Conservation (phyloP, 1,140 invertebrate species). For the Planococcus citri region DNA sequence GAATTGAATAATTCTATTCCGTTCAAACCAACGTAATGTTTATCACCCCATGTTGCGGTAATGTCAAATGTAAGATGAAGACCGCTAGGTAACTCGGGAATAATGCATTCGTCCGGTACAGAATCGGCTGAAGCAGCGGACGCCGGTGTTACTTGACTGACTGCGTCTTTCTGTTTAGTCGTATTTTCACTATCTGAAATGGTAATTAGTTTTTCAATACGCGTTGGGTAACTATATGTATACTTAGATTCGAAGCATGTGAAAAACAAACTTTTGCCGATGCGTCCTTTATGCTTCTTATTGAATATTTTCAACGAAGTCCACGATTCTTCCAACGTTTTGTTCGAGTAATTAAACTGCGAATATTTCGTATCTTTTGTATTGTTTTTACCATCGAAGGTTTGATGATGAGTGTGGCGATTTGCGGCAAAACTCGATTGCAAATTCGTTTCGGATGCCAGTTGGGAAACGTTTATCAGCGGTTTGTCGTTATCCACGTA, state of each 20-base stretch:
- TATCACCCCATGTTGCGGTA: slow-evolving; percentile 67
- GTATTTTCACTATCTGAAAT: neutral
- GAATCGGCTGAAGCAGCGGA: neutral
- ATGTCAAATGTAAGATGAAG: slow-evolving; percentile 53
- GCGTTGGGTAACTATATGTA: neutral
- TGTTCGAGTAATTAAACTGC: slow-evolving; percentile 23
- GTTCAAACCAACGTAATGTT: slow-evolving; percentile 64
- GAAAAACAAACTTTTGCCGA: slow-evolving; percentile 23
- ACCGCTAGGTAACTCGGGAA: slow-evolving; percentile 61
- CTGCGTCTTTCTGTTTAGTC: no score
- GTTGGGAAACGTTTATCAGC: neutral
- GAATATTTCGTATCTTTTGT: neutral
- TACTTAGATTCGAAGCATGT: no score
- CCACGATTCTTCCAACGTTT: slow-evolving; percentile 31
- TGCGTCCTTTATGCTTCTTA: slow-evolving; percentile 29
- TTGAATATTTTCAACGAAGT: slow-evolving; percentile 31
- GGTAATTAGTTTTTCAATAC: neutral
- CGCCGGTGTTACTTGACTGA: neutral
- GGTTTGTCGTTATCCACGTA: neutral
- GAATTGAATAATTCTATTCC: slow-evolving; percentile 63
- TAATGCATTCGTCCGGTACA: slow-evolving; percentile 33
- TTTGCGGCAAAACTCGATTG: neutral
- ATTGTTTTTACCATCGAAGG: neutral
- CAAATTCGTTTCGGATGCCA: no score
- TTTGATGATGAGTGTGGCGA: neutral